phyloP scores from a whole-genome alignment of 1,140 invertebrate genomes.

The Semibalanus balanoides region DNA sequence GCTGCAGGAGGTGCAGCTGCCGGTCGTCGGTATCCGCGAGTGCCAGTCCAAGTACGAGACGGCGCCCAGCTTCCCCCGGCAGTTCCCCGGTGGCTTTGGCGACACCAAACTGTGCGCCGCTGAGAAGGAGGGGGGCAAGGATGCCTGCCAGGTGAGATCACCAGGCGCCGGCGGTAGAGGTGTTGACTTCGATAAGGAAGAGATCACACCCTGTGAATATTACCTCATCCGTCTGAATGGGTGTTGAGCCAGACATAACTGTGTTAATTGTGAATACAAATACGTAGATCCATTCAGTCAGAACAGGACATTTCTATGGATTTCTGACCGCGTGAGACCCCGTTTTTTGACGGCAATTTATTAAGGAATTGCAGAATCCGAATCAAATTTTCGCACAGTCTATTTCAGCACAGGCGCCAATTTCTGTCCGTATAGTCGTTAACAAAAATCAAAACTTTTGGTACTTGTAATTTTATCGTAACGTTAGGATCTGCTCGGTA shows the following conservation, averaged over 20 bases:
- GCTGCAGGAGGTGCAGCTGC: constrained; percentile 8
- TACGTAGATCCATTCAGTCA: not conserved
- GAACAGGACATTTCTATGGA: not conserved
- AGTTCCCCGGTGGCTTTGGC: not conserved
- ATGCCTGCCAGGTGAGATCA: constrained; percentile 46
- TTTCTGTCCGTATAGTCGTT: too few relatives aligned
- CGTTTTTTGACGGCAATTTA: too few relatives aligned
- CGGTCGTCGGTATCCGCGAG: not conserved
- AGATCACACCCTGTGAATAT: not conserved
- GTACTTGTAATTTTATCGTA: too few relatives aligned
- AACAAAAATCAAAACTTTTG: too few relatives aligned
- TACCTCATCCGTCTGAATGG: too few relatives aligned
- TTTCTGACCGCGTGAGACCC: too few relatives aligned
- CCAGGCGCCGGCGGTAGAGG: not conserved
- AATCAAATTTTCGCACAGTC: too few relatives aligned
- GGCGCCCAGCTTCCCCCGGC: not conserved
- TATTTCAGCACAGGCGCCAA: too few relatives aligned
- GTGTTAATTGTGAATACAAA: too few relatives aligned
- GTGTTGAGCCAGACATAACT: too few relatives aligned
- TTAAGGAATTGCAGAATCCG: too few relatives aligned
- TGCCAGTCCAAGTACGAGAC: constrained; percentile 5
- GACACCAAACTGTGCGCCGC: constrained; percentile 72
- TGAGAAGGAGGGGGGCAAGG: constrained; percentile 51
- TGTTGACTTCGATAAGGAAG: not conserved
- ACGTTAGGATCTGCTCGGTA: too few relatives aligned